phyloP scores from a whole-genome alignment of 2,888 invertebrate genomes.

The Mesochorus sp. region DNA sequence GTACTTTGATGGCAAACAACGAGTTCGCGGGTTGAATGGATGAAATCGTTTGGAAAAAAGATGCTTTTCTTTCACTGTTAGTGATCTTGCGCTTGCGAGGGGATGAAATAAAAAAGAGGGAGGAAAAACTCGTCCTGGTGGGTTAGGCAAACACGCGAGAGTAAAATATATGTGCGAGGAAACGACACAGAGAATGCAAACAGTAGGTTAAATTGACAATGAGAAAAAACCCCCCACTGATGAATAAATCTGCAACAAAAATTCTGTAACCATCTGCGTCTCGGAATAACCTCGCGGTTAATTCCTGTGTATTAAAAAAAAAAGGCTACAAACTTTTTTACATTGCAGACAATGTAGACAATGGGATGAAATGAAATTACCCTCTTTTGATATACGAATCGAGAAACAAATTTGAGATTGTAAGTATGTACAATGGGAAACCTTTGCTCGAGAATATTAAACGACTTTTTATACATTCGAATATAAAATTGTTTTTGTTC shows the following conservation, averaged over 20 bases:
- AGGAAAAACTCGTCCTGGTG: too few species aligned
- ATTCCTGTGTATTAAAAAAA: not conserved
- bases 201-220: too few species aligned
- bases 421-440: too few species aligned
- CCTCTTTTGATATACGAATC: not conserved
- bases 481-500: too few species aligned
- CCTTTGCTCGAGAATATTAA: not conserved
- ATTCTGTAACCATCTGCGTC: slow-evolving; percentile 2
- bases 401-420: not conserved
- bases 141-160: not conserved
- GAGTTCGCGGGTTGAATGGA: too few species aligned
- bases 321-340: not conserved
- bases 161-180: not conserved
- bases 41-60: too few species aligned
- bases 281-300: not conserved
- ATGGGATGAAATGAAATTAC: not conserved
- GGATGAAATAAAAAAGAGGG: too few species aligned
- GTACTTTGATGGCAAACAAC: too few species aligned
- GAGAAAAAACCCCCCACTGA: not conserved
- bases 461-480: too few species aligned
- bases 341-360: not conserved
- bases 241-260: slow-evolving; percentile 1
- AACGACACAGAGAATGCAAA: not conserved
- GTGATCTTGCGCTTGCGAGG: too few species aligned
- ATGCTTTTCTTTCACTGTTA: too few species aligned